Evolutionary conservation across 2,797 vertebrate species (phyloP).

Genomic region (Podarcis lilfordi): DNA sequence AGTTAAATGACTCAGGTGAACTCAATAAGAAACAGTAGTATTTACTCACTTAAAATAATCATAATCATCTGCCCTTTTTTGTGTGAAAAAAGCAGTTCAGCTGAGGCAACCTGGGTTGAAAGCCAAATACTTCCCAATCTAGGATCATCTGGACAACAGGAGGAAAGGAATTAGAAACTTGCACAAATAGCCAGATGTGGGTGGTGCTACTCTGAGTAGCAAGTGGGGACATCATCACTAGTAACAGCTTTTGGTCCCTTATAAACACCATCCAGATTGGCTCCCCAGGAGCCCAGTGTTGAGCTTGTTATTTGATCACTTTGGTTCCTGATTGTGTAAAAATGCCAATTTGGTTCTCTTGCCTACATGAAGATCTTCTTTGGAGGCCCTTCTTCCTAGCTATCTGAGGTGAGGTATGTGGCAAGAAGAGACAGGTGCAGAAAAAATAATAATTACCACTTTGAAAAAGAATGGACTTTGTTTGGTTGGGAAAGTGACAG

Average conservation of each 20-base stretch:
- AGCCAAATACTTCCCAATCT: not conserved
- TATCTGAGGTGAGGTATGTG: too few species aligned
- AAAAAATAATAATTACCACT: too few species aligned
- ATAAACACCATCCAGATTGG: not conserved
- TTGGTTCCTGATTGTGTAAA: not conserved
- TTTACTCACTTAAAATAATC: not conserved
- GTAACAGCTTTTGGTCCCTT: not conserved
- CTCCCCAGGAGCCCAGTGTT: not conserved
- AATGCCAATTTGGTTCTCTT: not conserved
- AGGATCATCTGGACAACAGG: not conserved
- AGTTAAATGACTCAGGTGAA: not conserved
- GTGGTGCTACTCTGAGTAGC: not conserved
- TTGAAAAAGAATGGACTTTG: too few species aligned
- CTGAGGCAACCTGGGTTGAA: not conserved
- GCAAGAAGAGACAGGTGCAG: too few species aligned
- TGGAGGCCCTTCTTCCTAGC: not conserved
- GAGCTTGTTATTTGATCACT: not conserved
- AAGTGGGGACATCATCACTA: not conserved
- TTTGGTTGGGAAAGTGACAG: too few species aligned
- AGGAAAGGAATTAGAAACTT: not conserved
- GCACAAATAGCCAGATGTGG: not conserved
- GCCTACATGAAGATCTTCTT: not conserved
- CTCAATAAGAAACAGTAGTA: not conserved
- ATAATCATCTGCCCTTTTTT: not conserved
- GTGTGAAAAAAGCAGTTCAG: not conserved